Evolutionary conservation across 2,113 vertebrate genomes (phyloP), one percentile per base, ranked within the genome.

Genomic region (Maccullochella peelii): DNA sequence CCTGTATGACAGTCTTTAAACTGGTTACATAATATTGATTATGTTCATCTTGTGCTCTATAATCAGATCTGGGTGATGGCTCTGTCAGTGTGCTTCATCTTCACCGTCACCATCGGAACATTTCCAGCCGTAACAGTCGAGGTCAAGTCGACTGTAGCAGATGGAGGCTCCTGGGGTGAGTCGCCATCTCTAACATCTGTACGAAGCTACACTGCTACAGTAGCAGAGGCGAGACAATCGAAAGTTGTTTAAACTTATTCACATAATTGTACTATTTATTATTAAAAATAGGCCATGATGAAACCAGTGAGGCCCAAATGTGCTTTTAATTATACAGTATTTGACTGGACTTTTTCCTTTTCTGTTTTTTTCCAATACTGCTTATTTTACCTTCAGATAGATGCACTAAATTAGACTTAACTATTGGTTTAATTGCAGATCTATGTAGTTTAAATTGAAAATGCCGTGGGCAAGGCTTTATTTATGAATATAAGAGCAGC

Each of bases 31-130:
- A 2, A 25, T 65, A 20, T 10, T 77, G 40, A 75, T 61, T 9
- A 54, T 38, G 40, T 11, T 70, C 2, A 15, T 55, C 59, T 16
- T 21, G 27, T 47, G 65, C 49, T 75, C 63, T 86, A 77, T 58
- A 12, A 69, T 85, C 85, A 99, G 98, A 97, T 99, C 87, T 97
- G 96, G 95, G 94, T 97, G 86, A 95, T 96, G 95, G 98, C 98
- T 50, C 55, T 97, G 57, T 98, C 95, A 0, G 97, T 99, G 83
- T 99, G 98, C 91, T 95, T 97, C 1, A 92, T 97, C 88, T 99
- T 99, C 94, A 96, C 96, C 0, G 81, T 99, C 93, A 99, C 98
- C 92, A 99, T 99, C 0, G 96, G 97, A 0, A 62, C 94, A 1
- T 99, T 99, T 85, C 98, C 98, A 1, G 94, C 97, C 0, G 87